Evolutionary conservation across 2,113 vertebrate species (phyloP), one percentile per base, ranked within the genome.

Genomic region (Cottus gobio): DNA sequence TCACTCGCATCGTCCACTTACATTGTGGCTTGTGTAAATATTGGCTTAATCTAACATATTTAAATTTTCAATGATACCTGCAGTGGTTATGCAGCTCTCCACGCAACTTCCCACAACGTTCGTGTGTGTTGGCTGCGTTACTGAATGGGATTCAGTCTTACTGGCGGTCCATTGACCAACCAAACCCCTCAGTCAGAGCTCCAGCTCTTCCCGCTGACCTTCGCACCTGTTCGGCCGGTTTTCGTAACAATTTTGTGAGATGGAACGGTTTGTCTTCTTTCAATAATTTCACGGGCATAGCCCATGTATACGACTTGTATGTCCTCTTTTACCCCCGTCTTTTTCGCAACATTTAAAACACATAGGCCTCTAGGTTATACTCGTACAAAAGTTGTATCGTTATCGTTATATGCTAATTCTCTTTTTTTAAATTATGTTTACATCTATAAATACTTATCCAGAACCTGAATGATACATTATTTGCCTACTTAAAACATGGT

Each of bases 161-260:
- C 60, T 80, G 69, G 77, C 70, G 63, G 57, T 72, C 34, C 72
- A 65, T 80, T 79, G 62, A 62, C 76, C 73, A 73, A 83, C 56
- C 80, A 58, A 64, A 63, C 6, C 54, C 62, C 13, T 63, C 0
- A 24, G 15, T n/a, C 30, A 11, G 42, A 71, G 65, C 16, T 57
- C 13, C 44, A 7, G 62, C 26, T 65, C 31, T 48, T 54, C 10
- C 10, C 2, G 56, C 28, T n/a, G 11, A 2, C 16, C 22, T 10
- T 15, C 56, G 24, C 84, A 79, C 79, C 79, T 71, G 70, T 70
- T 69, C 26, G 31, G 3, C 8, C 5, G 15, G 28, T 7, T 24
- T 54, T 54, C 24, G n/a, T 54, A 54, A 54, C 10, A 10, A 11
- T 54, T 54, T 24, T 54, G 48, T 50, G 4, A 5, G 3, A 54